Evolutionary conservation across 2,797 vertebrate genomes (phyloP).

Genomic region (Semotilus atromaculatus): DNA sequence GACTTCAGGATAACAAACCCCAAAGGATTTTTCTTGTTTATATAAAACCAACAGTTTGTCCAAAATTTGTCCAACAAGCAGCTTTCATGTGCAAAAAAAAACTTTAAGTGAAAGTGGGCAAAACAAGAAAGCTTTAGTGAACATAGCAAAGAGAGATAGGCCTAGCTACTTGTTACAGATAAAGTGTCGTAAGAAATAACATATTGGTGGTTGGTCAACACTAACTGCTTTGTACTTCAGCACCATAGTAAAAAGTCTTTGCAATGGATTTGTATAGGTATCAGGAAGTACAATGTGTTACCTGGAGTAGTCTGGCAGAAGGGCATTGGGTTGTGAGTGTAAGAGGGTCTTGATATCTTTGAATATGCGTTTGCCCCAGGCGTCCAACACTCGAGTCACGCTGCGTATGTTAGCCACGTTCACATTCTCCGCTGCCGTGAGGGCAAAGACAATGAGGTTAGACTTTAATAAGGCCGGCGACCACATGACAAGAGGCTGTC

Average conservation of each 20-base stretch:
- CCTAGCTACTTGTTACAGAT: neutral
- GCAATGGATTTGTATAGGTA: neutral
- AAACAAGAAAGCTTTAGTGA: neutral
- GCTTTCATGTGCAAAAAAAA: slow-evolving; percentile 18
- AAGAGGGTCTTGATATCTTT: slow-evolving; percentile 80
- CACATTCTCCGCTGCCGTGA: slow-evolving; percentile 76
- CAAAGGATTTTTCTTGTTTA: slow-evolving; percentile 10
- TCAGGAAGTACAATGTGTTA: slow-evolving; percentile 51
- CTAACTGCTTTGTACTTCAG: neutral
- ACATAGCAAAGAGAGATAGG: neutral
- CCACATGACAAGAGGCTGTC: slow-evolving; percentile 44
- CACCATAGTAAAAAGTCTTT: neutral
- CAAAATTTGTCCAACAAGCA: neutral
- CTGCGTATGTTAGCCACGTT: slow-evolving; percentile 81
- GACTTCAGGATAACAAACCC: slow-evolving; percentile 31
- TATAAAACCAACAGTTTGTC: neutral
- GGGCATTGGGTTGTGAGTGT: slow-evolving; percentile 78
- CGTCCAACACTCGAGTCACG: slow-evolving; percentile 80
- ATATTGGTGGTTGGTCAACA: neutral
- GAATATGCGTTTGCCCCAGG: slow-evolving; percentile 83
- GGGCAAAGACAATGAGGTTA: slow-evolving; percentile 42
- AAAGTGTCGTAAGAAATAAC: neutral
- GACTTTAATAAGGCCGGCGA: slow-evolving; percentile 28
- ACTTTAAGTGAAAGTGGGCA: neutral
- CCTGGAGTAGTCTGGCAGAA: slow-evolving; percentile 84